Base-by-base conservation (phyloP, 2,113 vertebrate genomes). In the Phyllostomus discolor region DNA sequence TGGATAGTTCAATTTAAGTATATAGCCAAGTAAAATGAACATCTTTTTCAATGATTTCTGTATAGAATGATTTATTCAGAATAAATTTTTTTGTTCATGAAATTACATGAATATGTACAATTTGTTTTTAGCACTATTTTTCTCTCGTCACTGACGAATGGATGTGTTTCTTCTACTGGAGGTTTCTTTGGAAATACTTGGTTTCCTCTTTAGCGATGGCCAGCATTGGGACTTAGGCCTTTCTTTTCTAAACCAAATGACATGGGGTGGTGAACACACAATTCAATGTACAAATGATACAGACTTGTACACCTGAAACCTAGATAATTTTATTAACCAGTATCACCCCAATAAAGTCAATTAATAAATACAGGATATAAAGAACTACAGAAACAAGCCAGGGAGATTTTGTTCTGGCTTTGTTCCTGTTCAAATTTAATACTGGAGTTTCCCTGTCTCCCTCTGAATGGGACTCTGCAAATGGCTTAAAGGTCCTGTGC, bases 41-140 rank as follows among this genome's bases (percentile, higher is more conserved):
- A 52, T 89, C 79, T 85, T 93, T 96, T 92, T 70, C 19, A 67
- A n/a, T 94, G 86, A 94, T 90, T 31, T 94, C 17, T 95, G 86
- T 95, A 87, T 67, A 75, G 72, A 84, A 38, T 92, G 57, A 95
- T 73, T 73, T 95, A 41, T 86, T 93, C 22, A 83, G 17, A 97
- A 97, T 95, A 96, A 98, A 95, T 16, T 90, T 72, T 43, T 96
- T 97, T 70, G 88, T 46, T 96, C 88, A 59, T 33, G 79, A 95
- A 94, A 70, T 91, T 52, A 26, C 33, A 38, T 14, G 66, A 86
- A 50, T 64, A 3, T 91, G 5, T 67, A 35, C 1, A 81, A 1
- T 62, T 86, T 69, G 20, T 86, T 83, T 62, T 50, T 67, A 54
- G n/a, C 7, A 67, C 26, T 3, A 17, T 35, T 90, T 85, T 94